Percentiles rank a stretch among this genome's conserved stretches.
Conservation (phyloP, 92 coral and sea anemone genomes). For the Anthopleura xanthogrammica region DNA sequence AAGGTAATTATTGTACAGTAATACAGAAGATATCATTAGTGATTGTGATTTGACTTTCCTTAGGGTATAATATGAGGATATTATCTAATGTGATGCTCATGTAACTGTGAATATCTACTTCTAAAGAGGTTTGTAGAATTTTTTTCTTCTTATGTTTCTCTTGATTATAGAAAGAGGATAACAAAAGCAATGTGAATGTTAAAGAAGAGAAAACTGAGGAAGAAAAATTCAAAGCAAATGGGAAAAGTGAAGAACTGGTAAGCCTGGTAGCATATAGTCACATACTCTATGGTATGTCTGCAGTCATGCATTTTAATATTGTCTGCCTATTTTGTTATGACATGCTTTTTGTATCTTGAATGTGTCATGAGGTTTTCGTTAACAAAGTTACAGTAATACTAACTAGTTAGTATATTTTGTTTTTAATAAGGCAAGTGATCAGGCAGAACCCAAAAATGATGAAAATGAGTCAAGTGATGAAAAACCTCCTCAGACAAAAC, state of each 20-base stretch:
- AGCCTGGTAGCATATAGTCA: too few species aligned
- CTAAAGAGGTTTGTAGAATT: neutral
- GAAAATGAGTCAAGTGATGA: constrained; percentile 29
- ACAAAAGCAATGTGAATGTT: constrained; percentile 8
- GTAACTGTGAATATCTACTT: neutral
- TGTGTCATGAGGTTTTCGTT: too few species aligned
- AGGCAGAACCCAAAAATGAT: constrained; percentile 39
- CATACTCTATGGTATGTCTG: too few species aligned
- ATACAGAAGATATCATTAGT: too few species aligned
- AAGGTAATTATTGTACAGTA: constrained; percentile 40
- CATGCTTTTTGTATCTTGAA: too few species aligned
- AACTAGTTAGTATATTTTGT: too few species aligned
- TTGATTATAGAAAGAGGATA: constrained; percentile 34
- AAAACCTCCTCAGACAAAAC: constrained; percentile 36
- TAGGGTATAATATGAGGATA: too few species aligned
- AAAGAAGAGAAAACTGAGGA: constrained; percentile 5
- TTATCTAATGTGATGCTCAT: too few species aligned
- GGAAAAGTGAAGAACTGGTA: neutral
- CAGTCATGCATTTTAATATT: too few species aligned
- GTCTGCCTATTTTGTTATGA: too few species aligned
- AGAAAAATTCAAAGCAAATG: constrained; percentile 10
- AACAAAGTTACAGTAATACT: too few species aligned
- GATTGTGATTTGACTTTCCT: too few species aligned
- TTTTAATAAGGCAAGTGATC: constrained; percentile 1
- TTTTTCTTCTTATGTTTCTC: neutral